Evolutionary conservation across 1,140 invertebrate species (phyloP).

Genomic region (Hyposmocoma kahamanoa): DNA sequence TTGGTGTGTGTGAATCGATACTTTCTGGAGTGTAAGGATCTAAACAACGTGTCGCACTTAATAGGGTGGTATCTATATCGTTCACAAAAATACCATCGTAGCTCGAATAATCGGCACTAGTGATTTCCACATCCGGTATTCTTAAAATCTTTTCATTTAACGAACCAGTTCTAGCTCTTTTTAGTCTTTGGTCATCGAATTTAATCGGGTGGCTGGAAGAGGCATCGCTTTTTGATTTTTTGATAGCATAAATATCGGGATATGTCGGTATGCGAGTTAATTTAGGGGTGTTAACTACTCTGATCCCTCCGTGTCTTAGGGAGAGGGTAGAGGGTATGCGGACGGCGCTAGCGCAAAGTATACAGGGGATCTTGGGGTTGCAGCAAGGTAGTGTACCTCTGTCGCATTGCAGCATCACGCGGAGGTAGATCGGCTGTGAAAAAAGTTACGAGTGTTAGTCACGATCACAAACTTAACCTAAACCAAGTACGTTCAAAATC

Average conservation of each 20-base stretch:
- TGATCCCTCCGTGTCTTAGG: no score
- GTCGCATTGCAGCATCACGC: constrained; percentile 78
- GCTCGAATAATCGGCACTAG: constrained; percentile 64
- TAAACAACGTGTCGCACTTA: constrained; percentile 60
- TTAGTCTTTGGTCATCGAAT: constrained; percentile 46
- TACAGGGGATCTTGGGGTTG: constrained; percentile 54
- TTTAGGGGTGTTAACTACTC: constrained; percentile 48
- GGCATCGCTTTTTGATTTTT: constrained; percentile 27
- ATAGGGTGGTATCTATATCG: constrained; percentile 70
- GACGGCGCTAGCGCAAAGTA: constrained; percentile 43
- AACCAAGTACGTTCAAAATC: no score
- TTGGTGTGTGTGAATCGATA: constrained; percentile 82
- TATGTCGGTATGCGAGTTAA: constrained; percentile 37
- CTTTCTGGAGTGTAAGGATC: constrained; percentile 87
- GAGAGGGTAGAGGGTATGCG: constrained; percentile 40
- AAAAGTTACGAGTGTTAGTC: no score
- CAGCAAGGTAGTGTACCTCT: constrained; percentile 87
- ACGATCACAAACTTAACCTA: no score
- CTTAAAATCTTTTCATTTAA: constrained; percentile 43
- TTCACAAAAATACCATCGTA: constrained; percentile 72
- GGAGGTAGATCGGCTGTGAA: constrained; percentile 89
- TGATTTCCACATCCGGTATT: constrained; percentile 73
- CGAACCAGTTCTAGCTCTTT: constrained; percentile 49
- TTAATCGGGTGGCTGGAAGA: constrained; percentile 29
- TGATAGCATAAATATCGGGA: constrained; percentile 52